Evolutionary conservation across 2,113 vertebrate genomes (phyloP).

Genomic region (Cephalopholis sonnerati): DNA sequence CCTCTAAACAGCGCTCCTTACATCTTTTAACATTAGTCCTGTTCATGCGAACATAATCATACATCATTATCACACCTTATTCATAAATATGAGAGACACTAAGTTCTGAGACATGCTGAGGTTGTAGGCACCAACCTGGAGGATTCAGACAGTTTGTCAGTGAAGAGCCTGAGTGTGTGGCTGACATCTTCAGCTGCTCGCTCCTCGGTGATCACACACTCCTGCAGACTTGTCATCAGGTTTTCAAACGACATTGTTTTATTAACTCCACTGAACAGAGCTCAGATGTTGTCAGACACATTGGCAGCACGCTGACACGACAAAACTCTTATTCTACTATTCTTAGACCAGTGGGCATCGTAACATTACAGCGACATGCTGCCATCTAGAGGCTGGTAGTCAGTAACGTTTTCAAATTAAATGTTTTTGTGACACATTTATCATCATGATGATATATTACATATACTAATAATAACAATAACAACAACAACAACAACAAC

Average conservation of each 20-base stretch:
- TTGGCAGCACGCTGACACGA: not conserved
- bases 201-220: slow-evolving; percentile 46
- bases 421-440: too few species aligned
- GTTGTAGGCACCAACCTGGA: slow-evolving; percentile 69
- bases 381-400: slow-evolving; percentile 56
- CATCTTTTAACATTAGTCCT: slow-evolving; percentile 86
- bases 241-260: slow-evolving; percentile 66
- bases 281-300: not conserved
- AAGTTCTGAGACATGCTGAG: not conserved
- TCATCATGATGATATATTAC: too few species aligned
- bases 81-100: not conserved
- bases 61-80: not conserved
- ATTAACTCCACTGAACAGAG: not conserved
- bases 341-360: not conserved
- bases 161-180: slow-evolving; percentile 58
- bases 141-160: slow-evolving; percentile 77
- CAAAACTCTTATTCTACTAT: slow-evolving; percentile 37
- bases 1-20: slow-evolving; percentile 87
- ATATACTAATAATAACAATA: too few species aligned
- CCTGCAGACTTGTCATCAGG: slow-evolving; percentile 58
- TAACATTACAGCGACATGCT: not conserved
- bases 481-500: too few species aligned
- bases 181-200: slow-evolving; percentile 30
- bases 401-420: too few species aligned
- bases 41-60: slow-evolving; percentile 2